Base-by-base conservation (phyloP, 2,113 vertebrate species). In the Laticauda colubrina region DNA sequence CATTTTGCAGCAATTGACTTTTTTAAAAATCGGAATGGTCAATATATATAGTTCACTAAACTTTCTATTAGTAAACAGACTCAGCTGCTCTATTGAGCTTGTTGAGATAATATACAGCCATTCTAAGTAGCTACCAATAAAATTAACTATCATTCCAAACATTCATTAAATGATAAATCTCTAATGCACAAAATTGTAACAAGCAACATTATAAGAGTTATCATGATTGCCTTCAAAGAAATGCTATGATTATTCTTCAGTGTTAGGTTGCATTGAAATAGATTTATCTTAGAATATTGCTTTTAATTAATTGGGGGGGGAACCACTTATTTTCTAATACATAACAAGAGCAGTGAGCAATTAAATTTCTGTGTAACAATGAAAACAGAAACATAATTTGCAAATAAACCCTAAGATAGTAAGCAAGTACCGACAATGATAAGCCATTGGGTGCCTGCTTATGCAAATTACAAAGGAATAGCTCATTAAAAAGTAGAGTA, bases 351-450 rank as follows among this genome's bases (percentile, higher is more conserved):
- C 29, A 89, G 75, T 15, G 12, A 53, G 23, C 56, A 57, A 93
- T 61, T 90, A 61, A 34, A 59, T 93, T 90, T 39, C 86, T 88
- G 54, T 20, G 21, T 21, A 56, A 57, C 53, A 92, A 85, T 81
- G 64, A 43, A 92, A 89, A 39, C 39, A 55, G 39, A 92, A 34
- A 20, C 7, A 10, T 43, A 81, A 89, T 26, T 56, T 69, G 51
- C 48, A 53, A 57, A 89, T 90, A 85, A 89, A 89, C 9, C 59
- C 26, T 69, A 51, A 93, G 90, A n/a, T 21, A 0, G 0, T n/a
- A 3, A 95, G 0, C 7, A 92, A 54, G 0, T 2, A 91, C 18
- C 20, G 90, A 5, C 0, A 85, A 18, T 59, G 90, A 75, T 43
- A 87, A 87, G 48, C 24, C 21, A 85, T 57, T 24, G 34, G 59